A percentile compares a stretch with the other conserved stretches of the same genome.
Conservation (phyloP, 2,888 invertebrate species). For the Cryptocheilus praepositus region DNA sequence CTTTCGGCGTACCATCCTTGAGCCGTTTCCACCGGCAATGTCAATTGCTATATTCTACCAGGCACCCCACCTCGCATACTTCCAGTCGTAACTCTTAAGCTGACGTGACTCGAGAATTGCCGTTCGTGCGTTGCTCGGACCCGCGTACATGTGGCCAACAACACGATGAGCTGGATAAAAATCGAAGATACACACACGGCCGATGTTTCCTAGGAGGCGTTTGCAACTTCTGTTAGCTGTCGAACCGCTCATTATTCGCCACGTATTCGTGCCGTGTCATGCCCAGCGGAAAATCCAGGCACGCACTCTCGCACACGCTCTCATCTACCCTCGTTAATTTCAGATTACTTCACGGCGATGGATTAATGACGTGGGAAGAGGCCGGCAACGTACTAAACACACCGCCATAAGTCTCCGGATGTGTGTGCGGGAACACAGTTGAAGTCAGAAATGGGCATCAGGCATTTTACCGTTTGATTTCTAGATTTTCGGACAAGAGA, state of each 20-base stretch:
- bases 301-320: slow-evolving; percentile 17
- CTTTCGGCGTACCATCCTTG: neutral
- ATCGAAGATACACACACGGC: slow-evolving; percentile 22
- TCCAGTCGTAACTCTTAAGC: slow-evolving; percentile 10
- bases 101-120: slow-evolving; percentile 37
- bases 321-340: slow-evolving; percentile 16
- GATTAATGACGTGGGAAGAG: slow-evolving; percentile 37
- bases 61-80: neutral
- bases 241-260: slow-evolving; percentile 26
- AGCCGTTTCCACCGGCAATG: slow-evolving; percentile 70
- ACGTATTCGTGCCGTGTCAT: slow-evolving; percentile 27
- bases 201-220: slow-evolving; percentile 23
- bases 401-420: neutral
- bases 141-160: neutral
- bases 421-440: slow-evolving; percentile 17
- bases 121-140: slow-evolving; percentile 31
- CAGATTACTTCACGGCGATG: slow-evolving; percentile 5
- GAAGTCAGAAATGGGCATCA: no score
- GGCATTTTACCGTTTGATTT: no score
- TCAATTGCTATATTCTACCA: slow-evolving; percentile 24
- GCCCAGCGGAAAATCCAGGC: slow-evolving; percentile 24
- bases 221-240: slow-evolving; percentile 32
- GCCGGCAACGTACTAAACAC: neutral
- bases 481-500: no score
- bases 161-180: slow-evolving; percentile 15